Evolutionary conservation across 2,888 invertebrate genomes (phyloP).

Genomic region (Stratiomys singularior): DNA sequence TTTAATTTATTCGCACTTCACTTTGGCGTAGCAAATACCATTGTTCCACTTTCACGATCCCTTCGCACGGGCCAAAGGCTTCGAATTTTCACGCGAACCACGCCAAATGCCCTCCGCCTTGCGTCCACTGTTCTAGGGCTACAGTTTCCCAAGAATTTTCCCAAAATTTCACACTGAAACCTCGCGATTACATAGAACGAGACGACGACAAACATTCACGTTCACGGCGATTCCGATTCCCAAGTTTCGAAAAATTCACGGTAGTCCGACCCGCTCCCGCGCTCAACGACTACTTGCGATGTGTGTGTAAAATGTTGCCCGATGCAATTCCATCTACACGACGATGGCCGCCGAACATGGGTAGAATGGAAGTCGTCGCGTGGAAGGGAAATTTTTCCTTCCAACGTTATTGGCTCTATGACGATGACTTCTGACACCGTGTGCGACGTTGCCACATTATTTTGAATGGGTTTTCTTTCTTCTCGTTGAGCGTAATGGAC

Average conservation of each 20-base stretch:
- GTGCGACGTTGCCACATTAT: constrained; percentile 26
- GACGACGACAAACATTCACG: constrained; percentile 43
- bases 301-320: constrained; percentile 20
- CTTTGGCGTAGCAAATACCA: constrained; percentile 27
- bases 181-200: constrained; percentile 29
- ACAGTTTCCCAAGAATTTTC: not conserved
- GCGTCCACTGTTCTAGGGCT: constrained; percentile 20
- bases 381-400: constrained; percentile 30
- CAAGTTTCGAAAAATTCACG: constrained; percentile 31
- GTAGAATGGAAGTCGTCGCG: not conserved
- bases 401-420: not conserved
- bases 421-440: not conserved
- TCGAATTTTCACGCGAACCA: constrained; percentile 25
- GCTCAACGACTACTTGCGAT: not conserved
- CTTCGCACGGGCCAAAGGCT: not conserved
- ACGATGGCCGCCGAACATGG: not conserved
- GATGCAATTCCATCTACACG: constrained; percentile 11
- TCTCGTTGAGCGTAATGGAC: not conserved
- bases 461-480: not conserved
- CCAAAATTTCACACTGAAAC: constrained; percentile 19
- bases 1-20: constrained; percentile 14
- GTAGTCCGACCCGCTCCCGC: constrained; percentile 36
- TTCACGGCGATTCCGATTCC: constrained; percentile 26
- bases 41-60: constrained; percentile 15
- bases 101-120: not conserved